These are phyloP conservation scores for Pachymerium ferrugineum DNA, from an alignment of 2,888 invertebrate species.

Conservation along the genomic window DNA sequence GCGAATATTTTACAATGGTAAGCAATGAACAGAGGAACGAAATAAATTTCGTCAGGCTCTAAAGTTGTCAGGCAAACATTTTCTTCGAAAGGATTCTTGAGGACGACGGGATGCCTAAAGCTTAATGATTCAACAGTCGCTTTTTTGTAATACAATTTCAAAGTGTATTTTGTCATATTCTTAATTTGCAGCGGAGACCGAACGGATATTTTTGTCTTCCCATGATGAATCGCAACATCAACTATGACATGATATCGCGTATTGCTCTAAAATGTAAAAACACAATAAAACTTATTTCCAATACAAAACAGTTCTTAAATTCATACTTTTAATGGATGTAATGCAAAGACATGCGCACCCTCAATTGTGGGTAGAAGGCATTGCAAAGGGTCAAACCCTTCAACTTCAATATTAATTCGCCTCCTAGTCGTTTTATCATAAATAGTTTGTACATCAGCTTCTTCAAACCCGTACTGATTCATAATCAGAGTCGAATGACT, in stretches of 20 bases:
- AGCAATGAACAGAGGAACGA: constrained; percentile 70
- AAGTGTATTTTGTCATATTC: constrained; percentile 69
- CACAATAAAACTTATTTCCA: neutral
- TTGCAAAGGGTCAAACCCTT: constrained; percentile 46
- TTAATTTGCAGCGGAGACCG: constrained; percentile 70
- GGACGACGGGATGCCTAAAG: constrained; percentile 37
- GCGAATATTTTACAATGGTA: constrained; percentile 72
- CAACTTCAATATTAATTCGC: constrained; percentile 56
- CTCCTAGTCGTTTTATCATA: constrained; percentile 62
- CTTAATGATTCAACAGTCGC: constrained; percentile 62
- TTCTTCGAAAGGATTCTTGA: constrained; percentile 67
- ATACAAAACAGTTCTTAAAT: neutral
- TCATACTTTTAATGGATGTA: constrained; percentile 46
- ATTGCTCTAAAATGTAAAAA: constrained; percentile 46
- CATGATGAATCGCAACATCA: constrained; percentile 59
- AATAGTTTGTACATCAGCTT: constrained; percentile 50
- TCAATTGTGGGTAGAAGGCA: constrained; percentile 45
- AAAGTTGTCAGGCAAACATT: constrained; percentile 66
- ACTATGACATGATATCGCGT: constrained; percentile 63
- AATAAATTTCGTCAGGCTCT: constrained; percentile 66
- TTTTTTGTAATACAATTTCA: constrained; percentile 69
- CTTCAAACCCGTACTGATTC: constrained; percentile 30
- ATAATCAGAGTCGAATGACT: constrained; percentile 34
- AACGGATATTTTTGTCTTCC: constrained; percentile 59
- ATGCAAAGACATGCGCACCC: constrained; percentile 43